These are phyloP conservation scores for Pachymerium ferrugineum DNA, from an alignment of 2,888 invertebrate species.

Conservation along the genomic window DNA sequence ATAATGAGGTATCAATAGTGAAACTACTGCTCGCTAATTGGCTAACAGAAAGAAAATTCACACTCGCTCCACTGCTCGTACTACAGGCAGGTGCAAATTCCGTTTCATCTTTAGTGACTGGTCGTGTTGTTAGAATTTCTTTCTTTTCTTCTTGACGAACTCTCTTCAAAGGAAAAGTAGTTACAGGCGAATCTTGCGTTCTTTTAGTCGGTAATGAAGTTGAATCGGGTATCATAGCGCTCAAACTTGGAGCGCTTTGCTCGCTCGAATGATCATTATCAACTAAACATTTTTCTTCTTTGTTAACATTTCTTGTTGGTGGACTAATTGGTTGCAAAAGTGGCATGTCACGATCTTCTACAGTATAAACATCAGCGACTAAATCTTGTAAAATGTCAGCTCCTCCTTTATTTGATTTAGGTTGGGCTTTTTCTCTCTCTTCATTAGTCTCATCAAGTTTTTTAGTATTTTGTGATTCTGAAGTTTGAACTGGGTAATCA, in stretches of 20 bases:
- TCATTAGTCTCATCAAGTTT: neutral
- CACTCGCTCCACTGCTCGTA: slow-evolving; percentile 15
- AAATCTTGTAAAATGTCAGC: slow-evolving; percentile 34
- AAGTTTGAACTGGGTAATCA: slow-evolving; percentile 43
- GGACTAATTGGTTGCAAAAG: slow-evolving; percentile 23
- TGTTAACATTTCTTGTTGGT: neutral
- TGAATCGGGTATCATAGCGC: neutral
- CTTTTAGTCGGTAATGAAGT: neutral
- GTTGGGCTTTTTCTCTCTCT: slow-evolving; percentile 10
- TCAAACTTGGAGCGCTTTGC: neutral
- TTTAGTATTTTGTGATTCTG: neutral
- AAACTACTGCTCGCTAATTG: slow-evolving; percentile 37
- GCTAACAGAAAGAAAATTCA: slow-evolving; percentile 35
- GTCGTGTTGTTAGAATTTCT: neutral
- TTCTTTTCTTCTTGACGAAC: neutral
- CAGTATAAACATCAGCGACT: slow-evolving; percentile 33
- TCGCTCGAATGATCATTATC: neutral
- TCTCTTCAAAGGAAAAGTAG: neutral
- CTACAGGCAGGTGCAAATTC: neutral
- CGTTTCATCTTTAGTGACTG: neutral
- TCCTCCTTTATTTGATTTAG: neutral
- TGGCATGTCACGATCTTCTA: slow-evolving; percentile 23
- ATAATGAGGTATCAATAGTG: slow-evolving; percentile 34
- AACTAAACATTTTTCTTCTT: neutral
- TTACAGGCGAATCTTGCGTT: neutral